A percentile compares a stretch with the other conserved stretches of the same genome.
Conservation (phyloP, 2,113 vertebrate genomes). For the Callipepla squamata region DNA sequence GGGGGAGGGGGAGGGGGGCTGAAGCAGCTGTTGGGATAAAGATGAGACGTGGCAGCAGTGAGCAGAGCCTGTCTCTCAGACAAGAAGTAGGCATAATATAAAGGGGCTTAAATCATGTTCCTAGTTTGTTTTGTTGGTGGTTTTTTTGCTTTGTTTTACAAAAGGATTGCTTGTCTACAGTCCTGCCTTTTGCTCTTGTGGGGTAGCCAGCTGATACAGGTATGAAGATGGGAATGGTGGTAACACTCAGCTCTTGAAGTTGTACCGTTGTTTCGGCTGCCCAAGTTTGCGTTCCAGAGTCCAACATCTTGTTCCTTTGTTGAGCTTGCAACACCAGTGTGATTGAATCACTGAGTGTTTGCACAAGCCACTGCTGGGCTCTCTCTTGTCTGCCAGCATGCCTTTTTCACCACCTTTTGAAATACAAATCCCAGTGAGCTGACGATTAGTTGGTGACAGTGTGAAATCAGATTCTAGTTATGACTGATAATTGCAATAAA, state of each 20-base stretch:
- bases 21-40: neutral
- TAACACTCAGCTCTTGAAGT: neutral
- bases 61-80: neutral
- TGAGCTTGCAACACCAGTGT: neutral
- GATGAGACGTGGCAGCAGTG: neutral
- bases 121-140: neutral
- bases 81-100: rapidly evolving
- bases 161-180: neutral
- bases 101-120: neutral
- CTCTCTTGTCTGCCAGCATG: neutral
- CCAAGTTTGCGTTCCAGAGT: neutral
- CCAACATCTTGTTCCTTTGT: neutral
- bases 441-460: neutral
- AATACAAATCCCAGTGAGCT: neutral
- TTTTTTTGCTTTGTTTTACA: neutral
- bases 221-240: neutral
- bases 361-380: neutral
- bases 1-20: neutral
- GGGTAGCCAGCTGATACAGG: neutral
- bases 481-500: conserved; percentile 32
- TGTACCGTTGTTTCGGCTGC: neutral
- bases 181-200: neutral
- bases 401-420: neutral
- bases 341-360: neutral
- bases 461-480: neutral